phyloP scores from a whole-genome alignment of 2,888 invertebrate genomes.

The Drosophila diplacantha region DNA sequence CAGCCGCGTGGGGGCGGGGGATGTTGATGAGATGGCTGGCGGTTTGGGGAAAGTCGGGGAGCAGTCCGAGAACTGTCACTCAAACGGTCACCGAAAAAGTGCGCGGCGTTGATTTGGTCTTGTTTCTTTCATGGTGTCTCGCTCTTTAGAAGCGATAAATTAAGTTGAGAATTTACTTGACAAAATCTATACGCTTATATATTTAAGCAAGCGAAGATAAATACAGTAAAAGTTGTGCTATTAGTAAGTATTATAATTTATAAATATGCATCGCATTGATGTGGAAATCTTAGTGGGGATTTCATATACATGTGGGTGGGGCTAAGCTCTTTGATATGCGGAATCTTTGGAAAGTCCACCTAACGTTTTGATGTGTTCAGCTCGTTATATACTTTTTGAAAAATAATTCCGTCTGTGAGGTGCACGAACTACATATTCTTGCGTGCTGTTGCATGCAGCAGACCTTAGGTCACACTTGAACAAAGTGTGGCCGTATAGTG shows the following conservation, averaged over 20 bases:
- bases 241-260: slow-evolving; percentile 8
- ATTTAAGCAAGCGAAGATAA: background rate
- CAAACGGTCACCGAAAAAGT: slow-evolving; percentile 40
- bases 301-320: background rate
- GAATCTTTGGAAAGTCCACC: background rate
- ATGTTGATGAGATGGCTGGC: background rate
- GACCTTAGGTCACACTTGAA: background rate
- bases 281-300: slow-evolving; percentile 2
- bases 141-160: slow-evolving; percentile 39
- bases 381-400: background rate
- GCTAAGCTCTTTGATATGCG: slow-evolving; percentile 2
- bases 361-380: background rate
- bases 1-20: slow-evolving; percentile 41
- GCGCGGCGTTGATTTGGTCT: slow-evolving; percentile 41
- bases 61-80: slow-evolving; percentile 54
- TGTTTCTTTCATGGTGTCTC: slow-evolving; percentile 10
- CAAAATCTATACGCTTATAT: slow-evolving; percentile 3
- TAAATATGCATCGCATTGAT: slow-evolving; percentile 2
- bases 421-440: background rate
- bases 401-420: background rate
- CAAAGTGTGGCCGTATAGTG: background rate
- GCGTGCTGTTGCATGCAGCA: background rate
- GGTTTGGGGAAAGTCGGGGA: slow-evolving; percentile 3
- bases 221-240: slow-evolving; percentile 16
- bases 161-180: slow-evolving; percentile 47